A percentile compares a stretch with the other conserved stretches of the same genome.
Evolutionary conservation across 2,888 invertebrate genomes (phyloP).

Genomic region (Cetonia aurata): DNA sequence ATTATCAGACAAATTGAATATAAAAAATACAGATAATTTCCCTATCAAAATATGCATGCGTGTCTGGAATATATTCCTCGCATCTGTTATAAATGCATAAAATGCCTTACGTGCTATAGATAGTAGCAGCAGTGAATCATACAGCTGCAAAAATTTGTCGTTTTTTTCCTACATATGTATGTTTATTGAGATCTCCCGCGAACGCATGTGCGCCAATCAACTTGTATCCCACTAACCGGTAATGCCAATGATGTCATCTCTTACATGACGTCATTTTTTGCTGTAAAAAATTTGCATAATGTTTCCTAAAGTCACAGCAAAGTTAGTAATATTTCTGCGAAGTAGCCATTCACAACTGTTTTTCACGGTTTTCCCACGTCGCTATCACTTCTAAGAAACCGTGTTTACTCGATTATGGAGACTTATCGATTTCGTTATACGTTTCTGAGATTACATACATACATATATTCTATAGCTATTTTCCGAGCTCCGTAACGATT

Average conservation of each 20-base stretch:
- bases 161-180: slow-evolving; percentile 37
- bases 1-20: slow-evolving; percentile 4
- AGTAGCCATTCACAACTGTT: background rate
- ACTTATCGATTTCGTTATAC: background rate
- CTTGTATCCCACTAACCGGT: slow-evolving; percentile 41
- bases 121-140: slow-evolving; percentile 38
- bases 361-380: background rate
- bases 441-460: too few relatives aligned
- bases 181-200: slow-evolving; percentile 1
- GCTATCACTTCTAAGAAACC: slow-evolving; percentile 2
- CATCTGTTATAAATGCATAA: slow-evolving; percentile 31
- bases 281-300: slow-evolving; percentile 12
- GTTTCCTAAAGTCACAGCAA: background rate
- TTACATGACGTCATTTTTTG: slow-evolving; percentile 35
- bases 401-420: background rate
- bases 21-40: slow-evolving; percentile 15
- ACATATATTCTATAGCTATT: too few relatives aligned
- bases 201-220: slow-evolving; percentile 19
- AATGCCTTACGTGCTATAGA: slow-evolving; percentile 24
- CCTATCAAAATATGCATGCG: slow-evolving; percentile 24
- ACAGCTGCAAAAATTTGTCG: slow-evolving; percentile 45
- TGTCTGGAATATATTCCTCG: slow-evolving; percentile 27
- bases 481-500: too few relatives aligned
- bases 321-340: background rate
- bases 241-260: slow-evolving; percentile 49